These are phyloP conservation scores for Lacerta bilineata DNA, from an alignment of 2,797 vertebrate species.

Conservation along the genomic window DNA sequence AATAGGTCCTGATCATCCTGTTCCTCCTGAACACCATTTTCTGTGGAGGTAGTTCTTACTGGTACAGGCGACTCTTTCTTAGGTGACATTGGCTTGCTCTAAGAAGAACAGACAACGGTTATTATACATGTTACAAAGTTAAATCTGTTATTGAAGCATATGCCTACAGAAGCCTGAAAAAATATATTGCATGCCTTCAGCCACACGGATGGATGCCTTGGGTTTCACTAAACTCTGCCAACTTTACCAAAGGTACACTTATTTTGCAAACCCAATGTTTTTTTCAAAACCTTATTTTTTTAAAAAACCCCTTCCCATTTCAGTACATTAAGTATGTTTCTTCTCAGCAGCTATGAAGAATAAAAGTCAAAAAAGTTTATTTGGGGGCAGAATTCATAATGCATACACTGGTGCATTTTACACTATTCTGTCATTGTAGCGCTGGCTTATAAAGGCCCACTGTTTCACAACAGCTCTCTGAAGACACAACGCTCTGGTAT, in stretches of 20 bases:
- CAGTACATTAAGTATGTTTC: background rate
- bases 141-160: background rate
- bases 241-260: background rate
- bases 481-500: background rate
- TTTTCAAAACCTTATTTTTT: background rate
- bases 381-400: background rate
- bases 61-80: constrained; percentile 74
- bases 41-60: constrained; percentile 74
- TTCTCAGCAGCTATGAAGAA: background rate
- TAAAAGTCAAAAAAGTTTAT: background rate
- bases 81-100: constrained; percentile 79
- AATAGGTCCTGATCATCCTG: constrained; percentile 91
- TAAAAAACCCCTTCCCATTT: too few species aligned
- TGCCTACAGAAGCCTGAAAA: too few species aligned
- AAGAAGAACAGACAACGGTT: constrained; percentile 47
- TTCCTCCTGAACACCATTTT: constrained; percentile 88
- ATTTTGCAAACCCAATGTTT: too few species aligned
- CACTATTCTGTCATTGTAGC: background rate
- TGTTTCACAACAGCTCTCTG: background rate
- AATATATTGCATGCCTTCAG: background rate
- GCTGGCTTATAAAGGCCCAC: background rate
- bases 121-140: constrained; percentile 31
- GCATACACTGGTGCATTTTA: background rate
- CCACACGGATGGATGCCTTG: background rate
- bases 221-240: background rate